Evolutionary conservation across 1,140 invertebrate species (phyloP).

Genomic region (Wasmannia auropunctata): DNA sequence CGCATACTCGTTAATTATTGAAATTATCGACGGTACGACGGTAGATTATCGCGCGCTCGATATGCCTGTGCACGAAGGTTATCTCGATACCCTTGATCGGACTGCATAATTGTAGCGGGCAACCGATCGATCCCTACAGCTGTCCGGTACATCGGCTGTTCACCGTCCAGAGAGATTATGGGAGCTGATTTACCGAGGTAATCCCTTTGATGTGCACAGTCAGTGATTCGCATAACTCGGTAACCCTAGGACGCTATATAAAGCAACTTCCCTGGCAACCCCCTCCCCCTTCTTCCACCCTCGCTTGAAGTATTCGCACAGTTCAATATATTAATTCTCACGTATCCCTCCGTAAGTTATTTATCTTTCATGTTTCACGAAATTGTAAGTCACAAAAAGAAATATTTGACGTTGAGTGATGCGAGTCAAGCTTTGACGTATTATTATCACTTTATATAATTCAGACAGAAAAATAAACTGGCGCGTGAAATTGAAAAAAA

Average conservation of each 20-base stretch:
- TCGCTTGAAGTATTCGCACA: background rate
- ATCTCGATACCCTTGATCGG: constrained; percentile 61
- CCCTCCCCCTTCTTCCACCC: background rate
- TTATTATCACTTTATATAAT: constrained; percentile 4
- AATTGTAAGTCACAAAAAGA: background rate
- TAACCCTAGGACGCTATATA: constrained; percentile 53
- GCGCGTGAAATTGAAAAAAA: background rate
- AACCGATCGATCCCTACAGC: constrained; percentile 69
- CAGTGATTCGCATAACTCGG: constrained; percentile 74
- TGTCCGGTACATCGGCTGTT: constrained; percentile 66
- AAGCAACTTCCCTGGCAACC: constrained; percentile 2
- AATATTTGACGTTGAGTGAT: background rate
- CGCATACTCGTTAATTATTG: constrained; percentile 40
- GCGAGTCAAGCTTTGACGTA: background rate
- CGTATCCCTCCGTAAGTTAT: background rate
- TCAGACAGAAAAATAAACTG: background rate
- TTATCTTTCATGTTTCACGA: background rate
- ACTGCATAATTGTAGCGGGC: constrained; percentile 60
- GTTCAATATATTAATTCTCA: constrained; percentile 2
- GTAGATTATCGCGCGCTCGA: constrained; percentile 55
- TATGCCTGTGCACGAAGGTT: constrained; percentile 35
- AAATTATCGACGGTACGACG: constrained; percentile 35
- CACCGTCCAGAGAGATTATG: constrained; percentile 61
- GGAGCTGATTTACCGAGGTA: constrained; percentile 72
- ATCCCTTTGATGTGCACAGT: constrained; percentile 76